Base-by-base conservation (phyloP, 2,113 vertebrate species). In the Austrofundulus limnaeus region DNA sequence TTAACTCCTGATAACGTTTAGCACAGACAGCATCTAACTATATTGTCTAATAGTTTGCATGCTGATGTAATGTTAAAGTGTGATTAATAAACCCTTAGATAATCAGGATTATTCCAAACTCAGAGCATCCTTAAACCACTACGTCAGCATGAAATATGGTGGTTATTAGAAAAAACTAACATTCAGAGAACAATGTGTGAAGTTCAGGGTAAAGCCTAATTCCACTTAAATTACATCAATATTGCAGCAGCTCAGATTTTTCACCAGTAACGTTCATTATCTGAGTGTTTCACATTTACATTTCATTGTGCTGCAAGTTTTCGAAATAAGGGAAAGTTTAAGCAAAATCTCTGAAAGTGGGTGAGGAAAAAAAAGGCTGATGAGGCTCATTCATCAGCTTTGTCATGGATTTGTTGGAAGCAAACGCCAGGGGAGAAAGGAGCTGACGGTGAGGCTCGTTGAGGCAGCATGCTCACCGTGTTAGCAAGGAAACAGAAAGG, bases 341-440 rank as follows among this genome's bases (percentile, higher is more conserved):
- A 73, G 66, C 17, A 70, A 61, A 34, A 82, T 66, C 31, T 74
- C 43, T 57, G 61, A 71, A 67, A 67, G 71, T 2, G 63, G 65
- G 63, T 53, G 57, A 70, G 57, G 62, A 28, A 28, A 76, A 68
- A 78, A 86, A 81, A 76, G 82, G 82, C 86, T 88, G 86, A 86
- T 78, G 66, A 78, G 84, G 82, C 75, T 78, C 76, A 75, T 80
- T 86, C 78, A 68, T 66, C 66, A 77, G 76, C 85, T 84, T 85
- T 81, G 81, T 85, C 78, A 70, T 75, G 76, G 82, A 85, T 73
- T 86, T 84, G 68, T 53, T 66, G 72, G 48, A 80, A 60, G 75
- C 46, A 67, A 79, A 75, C 62, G 67, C 47, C 64, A 80, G 68
- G 25, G 38, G 73, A 84, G 81, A 83, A 85, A 85, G 83, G 66